Base-by-base conservation (phyloP, 1,140 invertebrate species). In the Diploscapter pachys region DNA sequence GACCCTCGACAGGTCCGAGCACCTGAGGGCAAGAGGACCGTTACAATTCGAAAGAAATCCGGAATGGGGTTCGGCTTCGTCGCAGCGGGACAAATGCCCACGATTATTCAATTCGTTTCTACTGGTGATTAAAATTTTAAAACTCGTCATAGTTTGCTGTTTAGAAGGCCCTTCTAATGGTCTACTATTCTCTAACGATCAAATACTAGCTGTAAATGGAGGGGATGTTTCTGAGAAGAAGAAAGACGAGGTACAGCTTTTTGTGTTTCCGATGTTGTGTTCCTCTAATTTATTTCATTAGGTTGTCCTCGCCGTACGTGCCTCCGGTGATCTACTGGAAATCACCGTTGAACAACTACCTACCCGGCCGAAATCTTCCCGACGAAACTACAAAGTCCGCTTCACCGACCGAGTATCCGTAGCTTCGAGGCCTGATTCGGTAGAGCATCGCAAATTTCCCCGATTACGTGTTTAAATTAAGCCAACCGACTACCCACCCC, bases 11-110 rank as follows among this genome's bases (percentile, higher is more conserved):
- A 89, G 68, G 85, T 85, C 63, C 79, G 86, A 2, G 84, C 87
- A 71, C 89, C 90, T 0, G 92, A 93, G 0, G 90, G 92, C 75
- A 92, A 93, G 0, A 86, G 93, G 3, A 88, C 90, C 11, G 91
- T 94, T 4, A 88, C 89, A 65, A 87, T 95, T 53, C 87, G 89
- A 67, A 86, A 93, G 63, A 91, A 88, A 72, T 75, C 81, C 0
- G 90, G 92, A 56, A 89, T 93, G 57, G 93, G 93, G 0, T 96
- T 95, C 85, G 94, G 94, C 1, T 96, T 96, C 86, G 93, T 96
- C 2, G 93, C 93, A 2, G 93, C 93, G 2, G 93, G 92, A 56
- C 93, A 95, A 85, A 90, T 91, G 77, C 93, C 94, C 0, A 93
- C 95, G 4, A 91, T 95, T 59, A 93, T 96, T 5, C 90, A 93